Conservation (phyloP, 1,140 invertebrate species). For the Gryllus bimaculatus region DNA sequence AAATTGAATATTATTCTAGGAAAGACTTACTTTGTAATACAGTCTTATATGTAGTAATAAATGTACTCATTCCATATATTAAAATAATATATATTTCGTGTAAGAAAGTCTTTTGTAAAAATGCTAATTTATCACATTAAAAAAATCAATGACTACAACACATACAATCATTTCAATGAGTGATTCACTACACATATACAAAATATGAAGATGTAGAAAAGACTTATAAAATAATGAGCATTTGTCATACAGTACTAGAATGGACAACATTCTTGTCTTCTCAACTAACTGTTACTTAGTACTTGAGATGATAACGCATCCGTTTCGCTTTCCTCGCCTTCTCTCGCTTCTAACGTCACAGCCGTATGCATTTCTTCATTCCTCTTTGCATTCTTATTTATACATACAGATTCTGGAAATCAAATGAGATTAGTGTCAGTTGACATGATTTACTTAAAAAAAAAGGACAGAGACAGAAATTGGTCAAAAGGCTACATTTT, state of each 20-base stretch:
- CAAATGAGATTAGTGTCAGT: not conserved
- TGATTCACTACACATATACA: not conserved
- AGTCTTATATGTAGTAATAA: no score
- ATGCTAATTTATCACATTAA: not conserved
- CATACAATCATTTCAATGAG: not conserved
- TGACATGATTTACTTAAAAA: no score
- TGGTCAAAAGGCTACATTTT: no score
- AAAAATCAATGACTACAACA: slow-evolving; percentile 1
- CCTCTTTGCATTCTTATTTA: not conserved
- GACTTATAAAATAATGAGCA: not conserved
- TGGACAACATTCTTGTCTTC: not conserved
- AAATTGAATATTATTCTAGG: no score
- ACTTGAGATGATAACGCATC: not conserved
- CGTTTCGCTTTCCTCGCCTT: not conserved
- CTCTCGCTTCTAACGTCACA: not conserved
- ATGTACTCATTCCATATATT: no score
- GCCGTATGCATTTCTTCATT: not conserved
- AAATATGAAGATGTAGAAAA: not conserved
- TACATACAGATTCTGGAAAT: not conserved
- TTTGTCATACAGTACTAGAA: not conserved
- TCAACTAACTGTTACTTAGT: not conserved
- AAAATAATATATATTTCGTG: not conserved
- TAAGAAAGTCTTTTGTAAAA: not conserved
- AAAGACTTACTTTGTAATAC: no score
- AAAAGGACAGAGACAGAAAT: no score